These are phyloP conservation scores for Antheraea pernyi DNA, from an alignment of 1,140 invertebrate species.

Conservation along the genomic window DNA sequence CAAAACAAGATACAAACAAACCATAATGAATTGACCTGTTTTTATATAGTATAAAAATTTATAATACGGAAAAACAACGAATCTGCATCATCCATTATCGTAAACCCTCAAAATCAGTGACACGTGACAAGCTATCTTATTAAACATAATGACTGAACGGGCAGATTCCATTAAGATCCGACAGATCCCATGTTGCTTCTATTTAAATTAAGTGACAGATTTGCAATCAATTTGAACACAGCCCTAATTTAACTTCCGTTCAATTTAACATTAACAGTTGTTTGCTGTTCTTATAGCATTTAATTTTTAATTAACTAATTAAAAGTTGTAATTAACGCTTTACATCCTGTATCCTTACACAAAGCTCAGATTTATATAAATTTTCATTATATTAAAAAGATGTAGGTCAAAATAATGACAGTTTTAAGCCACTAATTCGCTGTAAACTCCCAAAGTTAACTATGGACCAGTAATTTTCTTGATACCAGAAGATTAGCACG, in stretches of 20 bases:
- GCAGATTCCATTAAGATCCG: background rate
- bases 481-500: no score
- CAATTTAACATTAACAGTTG: background rate
- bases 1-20: no score
- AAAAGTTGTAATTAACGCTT: no score
- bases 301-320: background rate
- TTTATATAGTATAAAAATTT: background rate
- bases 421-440: no score
- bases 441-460: no score
- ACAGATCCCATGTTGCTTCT: background rate
- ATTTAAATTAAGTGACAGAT: background rate
- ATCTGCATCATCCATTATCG: background rate
- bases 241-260: background rate
- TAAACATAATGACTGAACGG: background rate
- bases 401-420: no score
- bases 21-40: background rate
- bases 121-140: background rate
- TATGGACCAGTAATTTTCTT: no score
- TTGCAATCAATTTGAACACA: background rate
- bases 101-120: background rate
- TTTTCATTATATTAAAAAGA: no score
- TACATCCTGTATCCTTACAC: no score
- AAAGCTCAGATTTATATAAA: no score
- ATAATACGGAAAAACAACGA: background rate
- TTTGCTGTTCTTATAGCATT: background rate